phyloP scores from a whole-genome alignment of 2,797 vertebrate species.

The Protonibea diacanthus region DNA sequence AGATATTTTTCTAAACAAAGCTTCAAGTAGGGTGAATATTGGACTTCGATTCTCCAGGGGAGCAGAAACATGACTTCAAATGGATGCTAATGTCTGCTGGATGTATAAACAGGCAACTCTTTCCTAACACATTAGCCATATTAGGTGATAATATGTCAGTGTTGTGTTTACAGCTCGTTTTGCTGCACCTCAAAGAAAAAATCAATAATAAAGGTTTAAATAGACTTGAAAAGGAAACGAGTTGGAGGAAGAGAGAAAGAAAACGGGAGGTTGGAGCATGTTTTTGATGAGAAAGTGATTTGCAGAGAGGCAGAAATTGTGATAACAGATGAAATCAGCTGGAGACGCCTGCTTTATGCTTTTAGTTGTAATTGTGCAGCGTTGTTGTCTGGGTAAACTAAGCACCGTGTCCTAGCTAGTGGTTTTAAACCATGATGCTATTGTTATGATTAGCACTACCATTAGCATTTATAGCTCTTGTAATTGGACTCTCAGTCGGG shows the following conservation, averaged over 20 bases:
- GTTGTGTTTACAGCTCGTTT: constrained; percentile 18
- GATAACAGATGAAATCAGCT: constrained; percentile 54
- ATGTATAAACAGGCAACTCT: neutral
- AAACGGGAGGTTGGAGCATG: neutral
- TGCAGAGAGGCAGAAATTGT: constrained; percentile 7
- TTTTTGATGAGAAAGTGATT: constrained; percentile 7
- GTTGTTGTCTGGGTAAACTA: constrained; percentile 28
- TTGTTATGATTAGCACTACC: constrained; percentile 69
- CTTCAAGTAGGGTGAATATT: neutral
- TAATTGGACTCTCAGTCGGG: constrained; percentile 78
- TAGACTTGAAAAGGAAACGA: neutral
- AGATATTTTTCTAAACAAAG: neutral
- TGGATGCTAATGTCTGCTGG: neutral
- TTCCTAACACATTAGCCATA: neutral
- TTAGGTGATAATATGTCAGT: neutral
- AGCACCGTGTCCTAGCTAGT: constrained; percentile 47
- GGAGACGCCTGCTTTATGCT: constrained; percentile 57
- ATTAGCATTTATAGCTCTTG: constrained; percentile 74
- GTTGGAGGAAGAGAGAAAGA: neutral
- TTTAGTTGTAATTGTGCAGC: constrained; percentile 53
- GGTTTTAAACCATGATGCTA: constrained; percentile 44
- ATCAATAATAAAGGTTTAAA: constrained; percentile 12
- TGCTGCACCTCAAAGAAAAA: neutral
- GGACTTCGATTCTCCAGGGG: too few species aligned
- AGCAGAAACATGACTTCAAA: neutral